Conservation (phyloP, 2,888 invertebrate species). For the Maniola hyperantus region DNA sequence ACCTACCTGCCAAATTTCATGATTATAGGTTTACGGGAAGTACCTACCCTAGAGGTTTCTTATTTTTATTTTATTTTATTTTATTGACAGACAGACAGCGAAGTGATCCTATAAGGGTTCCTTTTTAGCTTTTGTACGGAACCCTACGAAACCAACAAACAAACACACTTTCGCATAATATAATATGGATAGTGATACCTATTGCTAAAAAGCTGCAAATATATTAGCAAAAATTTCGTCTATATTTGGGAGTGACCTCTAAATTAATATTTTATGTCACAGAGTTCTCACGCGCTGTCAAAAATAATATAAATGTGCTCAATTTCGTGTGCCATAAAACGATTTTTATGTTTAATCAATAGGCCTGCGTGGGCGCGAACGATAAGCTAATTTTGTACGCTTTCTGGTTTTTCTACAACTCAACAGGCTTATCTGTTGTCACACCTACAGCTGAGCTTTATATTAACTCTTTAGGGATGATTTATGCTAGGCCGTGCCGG, state of each 20-base stretch:
- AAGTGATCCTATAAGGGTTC: no score
- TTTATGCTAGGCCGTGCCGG: no score
- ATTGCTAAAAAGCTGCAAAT: not conserved
- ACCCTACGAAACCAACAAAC: no score
- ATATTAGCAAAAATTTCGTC: not conserved
- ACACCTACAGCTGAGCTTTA: constrained; percentile 40
- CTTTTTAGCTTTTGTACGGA: no score
- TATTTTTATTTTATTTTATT: no score
- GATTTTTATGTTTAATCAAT: constrained; percentile 35
- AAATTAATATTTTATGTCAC: not conserved
- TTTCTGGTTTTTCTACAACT: constrained; percentile 41
- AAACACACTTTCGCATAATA: no score
- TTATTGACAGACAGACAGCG: no score
- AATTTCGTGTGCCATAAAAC: constrained; percentile 27
- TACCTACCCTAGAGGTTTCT: no score
- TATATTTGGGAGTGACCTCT: not conserved
- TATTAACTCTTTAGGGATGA: no score
- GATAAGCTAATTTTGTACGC: constrained; percentile 30
- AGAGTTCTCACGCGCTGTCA: constrained; percentile 22
- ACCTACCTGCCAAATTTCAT: no score
- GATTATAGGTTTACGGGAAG: no score
- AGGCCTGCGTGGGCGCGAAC: constrained; percentile 36
- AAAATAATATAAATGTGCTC: constrained; percentile 16
- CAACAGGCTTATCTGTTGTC: constrained; percentile 37
- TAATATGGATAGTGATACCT: no score